A percentile compares a stretch with the other conserved stretches of the same genome.
These are phyloP conservation scores for Boloria selene DNA, from an alignment of 2,888 invertebrate species.

Conservation along the genomic window DNA sequence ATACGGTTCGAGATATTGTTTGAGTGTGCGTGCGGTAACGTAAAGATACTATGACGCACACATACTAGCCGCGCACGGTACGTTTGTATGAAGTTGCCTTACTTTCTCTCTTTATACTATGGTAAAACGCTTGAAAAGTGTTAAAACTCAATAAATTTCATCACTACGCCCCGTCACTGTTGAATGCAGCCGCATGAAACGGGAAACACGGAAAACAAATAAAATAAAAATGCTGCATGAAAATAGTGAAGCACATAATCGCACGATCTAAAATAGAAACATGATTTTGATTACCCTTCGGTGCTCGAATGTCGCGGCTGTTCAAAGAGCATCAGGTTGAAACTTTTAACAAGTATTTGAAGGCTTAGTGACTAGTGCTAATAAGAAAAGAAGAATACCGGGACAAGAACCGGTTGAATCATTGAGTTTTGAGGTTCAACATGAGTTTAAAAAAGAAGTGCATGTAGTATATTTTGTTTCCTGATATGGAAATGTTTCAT, in stretches of 20 bases:
- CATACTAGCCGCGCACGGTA: no score
- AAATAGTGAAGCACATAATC: not conserved
- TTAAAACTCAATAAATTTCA: slow-evolving; percentile 17
- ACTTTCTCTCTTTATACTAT: no score
- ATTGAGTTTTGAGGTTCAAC: no score
- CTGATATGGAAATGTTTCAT: not conserved
- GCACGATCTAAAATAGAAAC: not conserved
- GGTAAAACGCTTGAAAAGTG: slow-evolving; percentile 17
- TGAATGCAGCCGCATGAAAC: slow-evolving; percentile 2
- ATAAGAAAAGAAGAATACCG: not conserved
- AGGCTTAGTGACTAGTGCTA: not conserved
- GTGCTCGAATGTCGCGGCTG: not conserved
- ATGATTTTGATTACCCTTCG: not conserved
- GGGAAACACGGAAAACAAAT: not conserved
- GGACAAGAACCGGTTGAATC: no score
- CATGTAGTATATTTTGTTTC: not conserved
- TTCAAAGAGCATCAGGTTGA: not conserved
- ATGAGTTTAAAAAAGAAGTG: no score
- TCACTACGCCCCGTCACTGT: not conserved
- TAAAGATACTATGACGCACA: no score
- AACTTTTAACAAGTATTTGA: not conserved
- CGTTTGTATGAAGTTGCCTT: no score
- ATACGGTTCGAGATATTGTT: no score
- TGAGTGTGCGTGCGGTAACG: no score
- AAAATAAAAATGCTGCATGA: not conserved